Evolutionary conservation across 2,113 vertebrate genomes (phyloP).

Genomic region (Malurus elegans): DNA sequence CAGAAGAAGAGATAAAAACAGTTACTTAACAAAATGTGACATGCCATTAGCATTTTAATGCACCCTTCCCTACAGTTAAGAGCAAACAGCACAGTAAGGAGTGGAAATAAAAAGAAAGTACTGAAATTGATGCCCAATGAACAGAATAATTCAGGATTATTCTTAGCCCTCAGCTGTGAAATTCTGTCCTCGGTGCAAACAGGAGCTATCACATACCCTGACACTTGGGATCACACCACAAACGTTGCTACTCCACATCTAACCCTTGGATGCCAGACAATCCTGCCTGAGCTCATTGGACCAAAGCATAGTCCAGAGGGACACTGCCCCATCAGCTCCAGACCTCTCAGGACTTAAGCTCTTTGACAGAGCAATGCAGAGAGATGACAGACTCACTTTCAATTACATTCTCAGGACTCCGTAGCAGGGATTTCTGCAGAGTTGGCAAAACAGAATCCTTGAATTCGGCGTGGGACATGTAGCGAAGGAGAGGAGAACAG

Average conservation of each 20-base stretch:
- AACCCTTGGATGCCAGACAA: neutral
- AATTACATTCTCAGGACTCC: slow-evolving; percentile 93
- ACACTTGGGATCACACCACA: neutral
- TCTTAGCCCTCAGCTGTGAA: slow-evolving; percentile 18
- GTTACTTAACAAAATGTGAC: neutral
- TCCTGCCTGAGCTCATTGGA: neutral
- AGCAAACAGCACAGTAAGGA: neutral
- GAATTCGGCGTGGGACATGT: slow-evolving; percentile 89
- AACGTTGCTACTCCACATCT: neutral
- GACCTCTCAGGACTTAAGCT: neutral
- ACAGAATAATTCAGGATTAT: neutral
- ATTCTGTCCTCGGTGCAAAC: neutral
- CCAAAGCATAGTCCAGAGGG: neutral
- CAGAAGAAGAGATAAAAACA: neutral
- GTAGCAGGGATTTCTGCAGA: slow-evolving; percentile 91
- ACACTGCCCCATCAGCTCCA: neutral
- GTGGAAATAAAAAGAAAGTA: neutral
- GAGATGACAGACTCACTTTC: slow-evolving; percentile 81
- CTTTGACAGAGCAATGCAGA: neutral
- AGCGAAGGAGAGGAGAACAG: slow-evolving; percentile 85
- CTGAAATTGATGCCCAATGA: neutral
- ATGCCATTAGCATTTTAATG: neutral
- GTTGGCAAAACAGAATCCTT: slow-evolving; percentile 89
- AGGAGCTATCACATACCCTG: neutral
- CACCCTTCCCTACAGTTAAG: neutral